Conservation (phyloP, 2,113 vertebrate species). For the Coryphaenoides rupestris region DNA sequence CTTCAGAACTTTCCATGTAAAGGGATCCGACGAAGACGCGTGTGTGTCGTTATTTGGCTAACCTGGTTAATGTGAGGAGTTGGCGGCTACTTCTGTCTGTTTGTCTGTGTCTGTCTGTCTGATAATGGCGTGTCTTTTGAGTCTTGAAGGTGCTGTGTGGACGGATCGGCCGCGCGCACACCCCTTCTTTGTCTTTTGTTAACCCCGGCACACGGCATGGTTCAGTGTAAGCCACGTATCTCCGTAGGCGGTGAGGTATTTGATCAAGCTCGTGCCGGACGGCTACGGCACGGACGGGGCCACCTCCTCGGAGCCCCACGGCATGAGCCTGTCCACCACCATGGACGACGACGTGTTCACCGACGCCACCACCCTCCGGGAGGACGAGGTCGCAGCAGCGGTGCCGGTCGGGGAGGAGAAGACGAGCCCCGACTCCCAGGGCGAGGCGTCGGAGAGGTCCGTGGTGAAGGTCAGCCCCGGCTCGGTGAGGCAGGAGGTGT, state of each 20-base stretch:
- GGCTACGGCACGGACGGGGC: slow-evolving; percentile 79
- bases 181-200: slow-evolving; percentile 15
- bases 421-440: slow-evolving; percentile 80
- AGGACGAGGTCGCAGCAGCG: slow-evolving; percentile 43
- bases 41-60: no score
- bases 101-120: not conserved
- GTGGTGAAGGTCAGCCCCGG: slow-evolving; percentile 61
- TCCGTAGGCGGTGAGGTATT: slow-evolving; percentile 81
- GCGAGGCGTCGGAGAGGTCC: slow-evolving; percentile 77
- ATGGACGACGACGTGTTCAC: slow-evolving; percentile 79
- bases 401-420: slow-evolving; percentile 64
- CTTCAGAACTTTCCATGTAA: no score
- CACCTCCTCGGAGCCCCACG: slow-evolving; percentile 71
- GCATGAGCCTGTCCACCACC: slow-evolving; percentile 70
- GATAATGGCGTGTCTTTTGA: not conserved
- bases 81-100: no score
- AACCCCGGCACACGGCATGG: slow-evolving; percentile 76
- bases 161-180: not conserved
- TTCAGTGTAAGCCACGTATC: slow-evolving; percentile 87
- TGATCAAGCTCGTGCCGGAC: slow-evolving; percentile 74
- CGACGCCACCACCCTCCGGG: slow-evolving; percentile 75
- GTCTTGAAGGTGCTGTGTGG: slow-evolving; percentile 11
- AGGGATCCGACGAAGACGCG: no score
- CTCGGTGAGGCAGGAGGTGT: slow-evolving; percentile 76
- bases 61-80: no score